These are phyloP conservation scores for Lithophane semibrunnea DNA, from an alignment of 2,888 invertebrate species.

Conservation along the genomic window DNA sequence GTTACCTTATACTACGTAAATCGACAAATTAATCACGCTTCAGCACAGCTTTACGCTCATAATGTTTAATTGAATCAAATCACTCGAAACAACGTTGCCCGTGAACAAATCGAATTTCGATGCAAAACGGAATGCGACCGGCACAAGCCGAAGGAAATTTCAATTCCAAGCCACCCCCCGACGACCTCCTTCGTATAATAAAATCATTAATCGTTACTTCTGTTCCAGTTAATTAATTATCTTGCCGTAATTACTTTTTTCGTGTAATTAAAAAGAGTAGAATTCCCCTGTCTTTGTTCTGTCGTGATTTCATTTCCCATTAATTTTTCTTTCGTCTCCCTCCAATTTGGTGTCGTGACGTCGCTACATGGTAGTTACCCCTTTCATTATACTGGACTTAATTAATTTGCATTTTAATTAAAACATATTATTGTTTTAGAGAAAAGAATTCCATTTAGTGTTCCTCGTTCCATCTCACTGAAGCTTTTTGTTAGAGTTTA, in stretches of 20 bases:
- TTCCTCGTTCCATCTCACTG: constrained; percentile 69
- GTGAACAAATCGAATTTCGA: constrained; percentile 83
- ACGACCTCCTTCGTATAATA: constrained; percentile 90
- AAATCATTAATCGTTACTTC: constrained; percentile 91
- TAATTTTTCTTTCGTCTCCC: constrained; percentile 91
- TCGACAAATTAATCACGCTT: constrained; percentile 74
- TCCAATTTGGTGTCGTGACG: constrained; percentile 91
- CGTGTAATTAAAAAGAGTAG: constrained; percentile 91
- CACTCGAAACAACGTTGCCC: constrained; percentile 80
- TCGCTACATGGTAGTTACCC: constrained; percentile 88
- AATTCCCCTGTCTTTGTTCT: constrained; percentile 90
- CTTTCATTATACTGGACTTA: constrained; percentile 89
- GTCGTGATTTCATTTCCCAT: constrained; percentile 90
- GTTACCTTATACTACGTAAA: constrained; percentile 67
- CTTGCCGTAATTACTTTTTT: constrained; percentile 91
- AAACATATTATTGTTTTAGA: constrained; percentile 86
- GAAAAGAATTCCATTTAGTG: constrained; percentile 76
- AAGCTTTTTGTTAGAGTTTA: constrained; percentile 68
- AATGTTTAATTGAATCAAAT: constrained; percentile 86
- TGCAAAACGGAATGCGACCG: constrained; percentile 81
- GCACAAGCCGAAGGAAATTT: constrained; percentile 83
- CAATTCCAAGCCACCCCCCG: constrained; percentile 83
- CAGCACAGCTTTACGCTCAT: constrained; percentile 74
- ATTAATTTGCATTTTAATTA: constrained; percentile 90
- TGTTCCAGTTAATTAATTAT: constrained; percentile 91